Conservation (phyloP, 1,140 invertebrate genomes). For the Heterodera carotae region DNA sequence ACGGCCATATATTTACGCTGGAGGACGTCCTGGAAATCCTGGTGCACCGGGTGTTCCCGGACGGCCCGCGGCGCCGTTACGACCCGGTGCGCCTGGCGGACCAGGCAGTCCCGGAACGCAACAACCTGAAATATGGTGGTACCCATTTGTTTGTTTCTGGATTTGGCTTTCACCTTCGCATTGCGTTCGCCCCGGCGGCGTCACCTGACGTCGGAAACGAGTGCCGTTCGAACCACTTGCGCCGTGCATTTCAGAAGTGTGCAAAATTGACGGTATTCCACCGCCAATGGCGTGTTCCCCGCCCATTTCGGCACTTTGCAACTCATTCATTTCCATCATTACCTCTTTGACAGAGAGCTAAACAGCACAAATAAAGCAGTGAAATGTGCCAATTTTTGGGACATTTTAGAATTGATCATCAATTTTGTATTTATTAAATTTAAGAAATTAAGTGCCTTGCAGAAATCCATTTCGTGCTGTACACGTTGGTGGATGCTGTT, state of each 20-base stretch:
- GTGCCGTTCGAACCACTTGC: slow-evolving; percentile 25
- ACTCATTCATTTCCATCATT: slow-evolving; percentile 63
- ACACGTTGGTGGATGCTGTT: slow-evolving; percentile 62
- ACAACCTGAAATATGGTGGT: slow-evolving; percentile 50
- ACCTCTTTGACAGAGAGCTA: slow-evolving; percentile 64
- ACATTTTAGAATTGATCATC: too few species aligned
- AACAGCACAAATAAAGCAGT: slow-evolving; percentile 36
- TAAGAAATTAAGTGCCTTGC: slow-evolving; percentile 47
- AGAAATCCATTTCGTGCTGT: slow-evolving; percentile 65
- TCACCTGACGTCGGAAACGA: slow-evolving; percentile 44
- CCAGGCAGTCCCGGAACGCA: slow-evolving; percentile 62
- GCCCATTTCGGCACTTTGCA: slow-evolving; percentile 34
- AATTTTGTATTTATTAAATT: too few species aligned
- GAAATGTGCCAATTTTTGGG: slow-evolving; percentile 21
- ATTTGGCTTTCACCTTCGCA: slow-evolving; percentile 41
- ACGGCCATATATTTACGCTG: slow-evolving; percentile 40
- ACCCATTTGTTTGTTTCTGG: not conserved
- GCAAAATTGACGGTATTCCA: slow-evolving; percentile 30
- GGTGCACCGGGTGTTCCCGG: slow-evolving; percentile 58
- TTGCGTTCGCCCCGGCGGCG: slow-evolving; percentile 27
- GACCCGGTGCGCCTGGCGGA: slow-evolving; percentile 57
- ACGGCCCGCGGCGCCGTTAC: slow-evolving; percentile 59
- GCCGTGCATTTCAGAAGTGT: slow-evolving; percentile 16
- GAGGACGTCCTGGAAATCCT: slow-evolving; percentile 63
- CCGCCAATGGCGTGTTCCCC: not conserved